Evolutionary conservation across 2,888 invertebrate genomes (phyloP).

Genomic region (Mesoligia furuncula): DNA sequence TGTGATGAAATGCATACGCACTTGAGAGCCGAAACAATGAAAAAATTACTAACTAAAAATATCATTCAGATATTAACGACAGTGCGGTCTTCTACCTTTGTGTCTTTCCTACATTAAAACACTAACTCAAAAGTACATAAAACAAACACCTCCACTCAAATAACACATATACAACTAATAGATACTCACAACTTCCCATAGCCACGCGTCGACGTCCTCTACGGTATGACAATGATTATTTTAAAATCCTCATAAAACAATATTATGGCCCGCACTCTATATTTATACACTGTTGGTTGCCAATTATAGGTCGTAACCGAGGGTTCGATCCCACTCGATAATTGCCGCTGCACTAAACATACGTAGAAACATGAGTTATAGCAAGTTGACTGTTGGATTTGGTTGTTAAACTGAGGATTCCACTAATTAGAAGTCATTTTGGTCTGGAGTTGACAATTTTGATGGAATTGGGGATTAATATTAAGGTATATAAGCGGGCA

Average conservation of each 20-base stretch:
- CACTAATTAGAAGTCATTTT: slow-evolving; percentile 51
- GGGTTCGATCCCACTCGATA: slow-evolving; percentile 85
- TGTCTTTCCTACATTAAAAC: background rate
- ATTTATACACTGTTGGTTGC: slow-evolving; percentile 84
- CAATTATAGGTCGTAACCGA: slow-evolving; percentile 88
- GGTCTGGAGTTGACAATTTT: slow-evolving; percentile 17
- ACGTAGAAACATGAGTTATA: slow-evolving; percentile 62
- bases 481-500: too few relatives aligned
- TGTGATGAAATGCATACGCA: background rate
- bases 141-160: slow-evolving; percentile 25
- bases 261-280: slow-evolving; percentile 81
- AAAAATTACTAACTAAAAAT: background rate
- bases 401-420: slow-evolving; percentile 44
- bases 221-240: slow-evolving; percentile 85
- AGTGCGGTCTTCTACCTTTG: background rate
- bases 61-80: background rate
- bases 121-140: background rate
- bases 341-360: slow-evolving; percentile 79
- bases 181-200: slow-evolving; percentile 33
- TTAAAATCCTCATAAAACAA: slow-evolving; percentile 86
- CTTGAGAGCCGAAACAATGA: background rate
- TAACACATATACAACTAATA: slow-evolving; percentile 10
- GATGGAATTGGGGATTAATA: background rate
- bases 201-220: slow-evolving; percentile 70
- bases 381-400: slow-evolving; percentile 36